Percentiles rank a stretch among this genome's conserved stretches.
phyloP scores from a whole-genome alignment of 2,113 vertebrate genomes.

The Hypomesus transpacificus region DNA sequence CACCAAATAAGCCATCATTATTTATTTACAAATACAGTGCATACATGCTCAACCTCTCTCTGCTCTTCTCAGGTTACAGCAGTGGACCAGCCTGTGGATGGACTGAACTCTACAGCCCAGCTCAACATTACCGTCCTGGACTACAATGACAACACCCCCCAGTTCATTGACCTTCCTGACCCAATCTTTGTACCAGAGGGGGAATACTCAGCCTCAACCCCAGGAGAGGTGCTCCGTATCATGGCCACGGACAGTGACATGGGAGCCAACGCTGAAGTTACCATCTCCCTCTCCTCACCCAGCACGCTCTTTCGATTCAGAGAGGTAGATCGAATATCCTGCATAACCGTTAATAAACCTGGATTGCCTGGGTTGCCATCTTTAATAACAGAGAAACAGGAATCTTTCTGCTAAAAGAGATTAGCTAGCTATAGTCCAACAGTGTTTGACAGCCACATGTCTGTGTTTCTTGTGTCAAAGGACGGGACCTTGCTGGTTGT shows the following conservation, averaged over 20 bases:
- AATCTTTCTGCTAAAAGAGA: too few relatives aligned
- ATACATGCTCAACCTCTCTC: neutral
- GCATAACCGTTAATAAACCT: too few relatives aligned
- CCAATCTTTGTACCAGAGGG: conserved; percentile 57
- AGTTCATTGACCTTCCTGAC: conserved; percentile 66
- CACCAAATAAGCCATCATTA: neutral
- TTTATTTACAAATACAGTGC: neutral
- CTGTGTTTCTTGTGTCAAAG: conserved; percentile 48
- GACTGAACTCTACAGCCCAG: conserved; percentile 67
- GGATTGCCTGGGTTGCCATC: too few relatives aligned
- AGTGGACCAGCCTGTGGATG: conserved; percentile 58
- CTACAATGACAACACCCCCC: conserved; percentile 78
- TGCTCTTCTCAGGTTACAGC: conserved; percentile 66
- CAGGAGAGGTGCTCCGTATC: conserved; percentile 48
- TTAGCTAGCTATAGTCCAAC: too few relatives aligned
- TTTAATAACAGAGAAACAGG: too few relatives aligned
- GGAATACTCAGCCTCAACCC: conserved; percentile 31
- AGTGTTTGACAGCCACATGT: neutral
- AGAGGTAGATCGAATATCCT: conserved; percentile 57
- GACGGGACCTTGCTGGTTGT: conserved; percentile 66
- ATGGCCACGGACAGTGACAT: conserved; percentile 66
- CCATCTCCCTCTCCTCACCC: conserved; percentile 48
- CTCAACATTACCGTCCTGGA: conserved; percentile 72
- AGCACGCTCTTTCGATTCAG: conserved; percentile 60
- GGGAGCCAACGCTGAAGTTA: conserved; percentile 66